Conservation (phyloP, 1,140 invertebrate species). For the Micrasema longulum region DNA sequence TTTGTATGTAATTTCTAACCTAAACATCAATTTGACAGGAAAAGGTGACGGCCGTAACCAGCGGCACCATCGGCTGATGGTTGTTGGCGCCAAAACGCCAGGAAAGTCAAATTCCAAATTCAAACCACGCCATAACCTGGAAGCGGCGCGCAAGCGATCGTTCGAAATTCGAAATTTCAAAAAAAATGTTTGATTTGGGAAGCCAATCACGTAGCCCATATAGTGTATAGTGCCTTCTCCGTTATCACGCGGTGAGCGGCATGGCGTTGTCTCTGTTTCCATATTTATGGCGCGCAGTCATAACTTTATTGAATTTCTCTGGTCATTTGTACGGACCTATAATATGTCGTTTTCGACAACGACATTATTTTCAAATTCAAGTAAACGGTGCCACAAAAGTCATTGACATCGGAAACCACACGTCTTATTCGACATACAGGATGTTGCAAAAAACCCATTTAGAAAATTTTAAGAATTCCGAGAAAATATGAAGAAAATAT, state of each 20-base stretch:
- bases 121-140: slow-evolving; percentile 38
- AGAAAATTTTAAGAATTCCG: too few relatives aligned
- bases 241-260: too few relatives aligned
- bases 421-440: too few relatives aligned
- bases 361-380: background rate
- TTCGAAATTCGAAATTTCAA: slow-evolving; percentile 45
- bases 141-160: slow-evolving; percentile 42
- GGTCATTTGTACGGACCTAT: background rate
- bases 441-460: too few relatives aligned
- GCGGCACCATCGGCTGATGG: too few relatives aligned
- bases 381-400: too few relatives aligned
- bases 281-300: slow-evolving; percentile 37
- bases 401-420: too few relatives aligned
- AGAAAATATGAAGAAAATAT: too few relatives aligned
- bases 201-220: slow-evolving; percentile 36
- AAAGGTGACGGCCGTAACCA: slow-evolving; percentile 33
- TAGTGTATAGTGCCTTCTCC: too few relatives aligned
- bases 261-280: slow-evolving; percentile 15
- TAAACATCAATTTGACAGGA: background rate
- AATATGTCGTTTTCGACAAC: too few relatives aligned
- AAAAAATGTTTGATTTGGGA: slow-evolving; percentile 29
- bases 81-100: slow-evolving; percentile 45
- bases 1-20: too few relatives aligned
- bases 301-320: slow-evolving; percentile 38
- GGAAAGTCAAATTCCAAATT: slow-evolving; percentile 39